Conservation (phyloP, 2,113 vertebrate genomes). For the Corynorhinus townsendii region DNA sequence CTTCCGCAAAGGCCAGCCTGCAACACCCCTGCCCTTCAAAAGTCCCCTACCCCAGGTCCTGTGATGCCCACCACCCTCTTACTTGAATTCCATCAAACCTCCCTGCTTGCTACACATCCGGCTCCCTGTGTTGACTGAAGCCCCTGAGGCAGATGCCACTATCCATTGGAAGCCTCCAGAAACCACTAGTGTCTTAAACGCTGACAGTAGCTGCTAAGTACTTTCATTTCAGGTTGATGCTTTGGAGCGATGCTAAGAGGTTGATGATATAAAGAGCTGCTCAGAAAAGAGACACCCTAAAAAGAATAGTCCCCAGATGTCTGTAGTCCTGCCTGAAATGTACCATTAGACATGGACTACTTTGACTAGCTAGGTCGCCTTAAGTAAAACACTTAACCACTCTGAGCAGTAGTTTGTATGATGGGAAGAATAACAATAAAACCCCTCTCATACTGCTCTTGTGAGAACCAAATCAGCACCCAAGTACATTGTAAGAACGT, state of each 20-base stretch:
- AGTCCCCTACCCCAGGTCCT: neutral
- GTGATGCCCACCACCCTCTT: neutral
- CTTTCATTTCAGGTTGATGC: neutral
- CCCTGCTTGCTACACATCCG: neutral
- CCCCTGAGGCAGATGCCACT: neutral
- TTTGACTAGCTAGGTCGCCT: neutral
- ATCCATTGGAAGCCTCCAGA: neutral
- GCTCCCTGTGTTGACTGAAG: neutral
- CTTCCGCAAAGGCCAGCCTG: neutral
- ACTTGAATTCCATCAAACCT: neutral
- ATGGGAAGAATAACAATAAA: neutral
- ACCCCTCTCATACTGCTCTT: neutral
- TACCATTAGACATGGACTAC: neutral
- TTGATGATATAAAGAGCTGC: neutral
- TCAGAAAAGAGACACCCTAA: neutral
- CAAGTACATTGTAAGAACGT: neutral
- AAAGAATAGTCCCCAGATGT: neutral
- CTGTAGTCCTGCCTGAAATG: neutral
- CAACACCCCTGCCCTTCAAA: neutral
- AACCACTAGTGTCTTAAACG: neutral
- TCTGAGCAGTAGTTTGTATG: neutral
- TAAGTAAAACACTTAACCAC: neutral
- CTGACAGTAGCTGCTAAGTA: neutral
- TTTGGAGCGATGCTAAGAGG: neutral
- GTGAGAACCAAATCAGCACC: neutral